Evolutionary conservation across 2,797 vertebrate genomes (phyloP), one percentile per base, ranked within the genome.

Genomic region (Mastacembelus armatus): DNA sequence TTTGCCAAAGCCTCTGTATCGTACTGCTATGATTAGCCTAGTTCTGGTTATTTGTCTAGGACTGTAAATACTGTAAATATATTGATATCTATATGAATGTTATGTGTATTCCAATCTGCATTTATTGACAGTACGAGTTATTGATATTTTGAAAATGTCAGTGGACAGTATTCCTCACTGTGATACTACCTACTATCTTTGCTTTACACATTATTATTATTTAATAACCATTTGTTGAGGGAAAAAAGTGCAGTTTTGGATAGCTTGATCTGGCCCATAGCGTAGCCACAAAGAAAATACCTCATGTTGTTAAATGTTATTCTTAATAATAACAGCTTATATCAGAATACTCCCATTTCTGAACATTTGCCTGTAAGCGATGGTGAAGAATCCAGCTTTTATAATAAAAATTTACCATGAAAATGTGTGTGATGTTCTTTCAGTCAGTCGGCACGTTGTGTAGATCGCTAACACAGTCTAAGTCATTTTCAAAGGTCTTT

Each of bases 31-130:
- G 79, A 44, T 85, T 75, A 66, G 80, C 65, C 60, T 64, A 86
- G 74, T 77, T 83, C 58, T 77, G 55, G 74, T 56, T 7, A 32
- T 63, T 78, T 80, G 61, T 89, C 68, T 81, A n/a, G n/a, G 74
- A 42, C 62, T 92, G 93, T 94, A 93, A 77, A 93, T 93, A 88
- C 0, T 94, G 92, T 94, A 93, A 42, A 93, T 92, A 90, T 78
- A 79, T 90, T 75, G 81, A 91, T 90, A 90, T 93, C 88, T 93
- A 88, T 92, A 91, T 94, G 90, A 92, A 91, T 92, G 92, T 93
- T 88, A 74, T 26, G 76, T 93, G 91, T 94, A 91, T 91, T 89
- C 87, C 84, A 87, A 85, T 83, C 77, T 91, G 84, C 91, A 92
- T 93, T 91, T 93, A 93, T 88, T 90, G 88, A 92, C 85, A 82